phyloP scores from a whole-genome alignment of 2,888 invertebrate species.

The Calameuta idolon region DNA sequence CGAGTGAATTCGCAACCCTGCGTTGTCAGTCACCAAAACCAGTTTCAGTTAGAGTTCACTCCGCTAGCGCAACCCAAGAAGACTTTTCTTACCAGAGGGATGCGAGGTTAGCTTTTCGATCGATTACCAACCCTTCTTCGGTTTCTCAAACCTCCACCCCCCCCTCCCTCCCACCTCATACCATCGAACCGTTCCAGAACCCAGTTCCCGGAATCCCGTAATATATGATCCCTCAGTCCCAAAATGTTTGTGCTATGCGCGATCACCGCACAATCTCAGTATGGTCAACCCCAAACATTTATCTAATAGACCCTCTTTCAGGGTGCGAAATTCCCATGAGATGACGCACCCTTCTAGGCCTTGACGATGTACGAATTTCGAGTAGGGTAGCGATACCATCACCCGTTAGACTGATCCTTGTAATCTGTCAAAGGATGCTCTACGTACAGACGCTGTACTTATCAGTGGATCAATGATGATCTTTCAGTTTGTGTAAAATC shows the following conservation, averaged over 20 bases:
- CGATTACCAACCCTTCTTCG: neutral
- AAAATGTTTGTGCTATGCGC: constrained; percentile 31
- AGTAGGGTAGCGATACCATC: neutral
- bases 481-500: neutral
- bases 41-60: neutral
- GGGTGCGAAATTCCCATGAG: constrained; percentile 44
- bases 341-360: constrained; percentile 21
- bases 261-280: constrained; percentile 33
- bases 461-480: neutral
- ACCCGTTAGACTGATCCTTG: neutral
- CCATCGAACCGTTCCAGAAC: constrained; percentile 11
- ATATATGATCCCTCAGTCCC: constrained; percentile 15
- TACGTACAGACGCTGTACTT: neutral
- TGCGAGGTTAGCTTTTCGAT: neutral
- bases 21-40: constrained; percentile 18
- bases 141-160: neutral
- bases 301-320: constrained; percentile 40
- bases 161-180: neutral
- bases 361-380: neutral
- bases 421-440: neutral
- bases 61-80: neutral
- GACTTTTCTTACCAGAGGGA: neutral
- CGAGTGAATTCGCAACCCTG: constrained; percentile 32
- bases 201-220: neutral
- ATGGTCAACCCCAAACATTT: constrained; percentile 41